Conservation (phyloP, 2,888 invertebrate species). For the Spicauda simplicius region DNA sequence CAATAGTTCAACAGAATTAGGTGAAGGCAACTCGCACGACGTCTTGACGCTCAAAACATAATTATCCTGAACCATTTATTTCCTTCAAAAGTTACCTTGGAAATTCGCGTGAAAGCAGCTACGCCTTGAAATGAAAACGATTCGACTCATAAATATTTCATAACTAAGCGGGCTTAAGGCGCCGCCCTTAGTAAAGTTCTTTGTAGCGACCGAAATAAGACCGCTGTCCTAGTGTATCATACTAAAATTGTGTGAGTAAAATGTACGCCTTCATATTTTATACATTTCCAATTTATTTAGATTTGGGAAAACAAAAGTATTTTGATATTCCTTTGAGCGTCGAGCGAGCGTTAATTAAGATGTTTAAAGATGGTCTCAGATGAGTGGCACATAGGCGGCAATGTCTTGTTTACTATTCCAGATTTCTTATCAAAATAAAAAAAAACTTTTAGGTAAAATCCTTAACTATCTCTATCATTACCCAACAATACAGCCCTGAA, state of each 20-base stretch:
- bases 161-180: conserved; percentile 51
- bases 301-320: too few species aligned
- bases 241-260: neutral
- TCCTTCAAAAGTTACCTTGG: conserved; percentile 48
- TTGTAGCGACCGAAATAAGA: conserved; percentile 38
- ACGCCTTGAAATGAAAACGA: conserved; percentile 49
- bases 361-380: too few species aligned
- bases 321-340: too few species aligned
- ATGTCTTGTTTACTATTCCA: too few species aligned
- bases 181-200: conserved; percentile 43
- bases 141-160: conserved; percentile 65
- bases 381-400: too few species aligned
- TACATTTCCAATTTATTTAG: too few species aligned
- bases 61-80: conserved; percentile 49
- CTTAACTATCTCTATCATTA: too few species aligned
- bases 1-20: conserved; percentile 17
- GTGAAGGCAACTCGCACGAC: conserved; percentile 8
- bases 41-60: conserved; percentile 40
- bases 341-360: too few species aligned
- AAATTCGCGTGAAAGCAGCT: conserved; percentile 47
- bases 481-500: too few species aligned
- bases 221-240: neutral
- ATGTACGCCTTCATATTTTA: neutral
- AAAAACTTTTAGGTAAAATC: too few species aligned
- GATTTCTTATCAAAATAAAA: too few species aligned